Base-by-base conservation (phyloP, 2,113 vertebrate genomes). In the Sardina pilchardus region DNA sequence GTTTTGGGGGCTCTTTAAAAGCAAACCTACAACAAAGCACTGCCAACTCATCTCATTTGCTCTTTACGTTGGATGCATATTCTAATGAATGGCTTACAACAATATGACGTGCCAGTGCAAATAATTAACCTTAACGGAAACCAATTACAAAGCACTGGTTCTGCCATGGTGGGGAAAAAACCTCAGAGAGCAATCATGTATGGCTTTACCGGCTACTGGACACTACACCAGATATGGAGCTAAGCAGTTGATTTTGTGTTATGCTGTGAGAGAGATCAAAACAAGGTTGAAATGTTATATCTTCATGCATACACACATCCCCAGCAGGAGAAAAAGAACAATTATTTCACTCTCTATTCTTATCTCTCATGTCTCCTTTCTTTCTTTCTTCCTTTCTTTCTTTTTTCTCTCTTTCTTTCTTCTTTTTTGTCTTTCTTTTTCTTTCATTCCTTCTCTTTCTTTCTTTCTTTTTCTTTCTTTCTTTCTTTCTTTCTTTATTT, bases 51-150 rank as follows among this genome's bases (percentile, higher is more conserved):
- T 94, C 94, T 94, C 93, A 93, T 95, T 95, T 96, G 94, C 93
- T 94, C 92, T 50, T 17, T 94, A 91, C 93, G 93, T 93, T 95
- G 92, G 92, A 93, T 94, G 90, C 92, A 93, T 94, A 93, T 93
- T 93, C 93, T 95, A 95, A 95, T 95, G 94, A 95, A 93, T 87
- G 90, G 87, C 92, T 94, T 94, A 95, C 93, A 95, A 95, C 94
- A 95, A 95, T 92, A 93, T 88, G 90, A 94, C 92, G 94, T 95
- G 93, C 93, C 94, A 95, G 94, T 90, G 91, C 93, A 95, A 95
- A 96, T 94, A 95, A 96, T 95, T 94, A 95, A 94, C 93, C 93
- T 92, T 93, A 94, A 95, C 89, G 94, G 92, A 93, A 96, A 95
- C 93, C 94, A 95, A 94, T 95, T 95, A 94, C 93, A 93, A 93